A percentile compares a stretch with the other conserved stretches of the same genome.
Conservation (phyloP, 2,888 invertebrate species). For the Venusia cambrica region DNA sequence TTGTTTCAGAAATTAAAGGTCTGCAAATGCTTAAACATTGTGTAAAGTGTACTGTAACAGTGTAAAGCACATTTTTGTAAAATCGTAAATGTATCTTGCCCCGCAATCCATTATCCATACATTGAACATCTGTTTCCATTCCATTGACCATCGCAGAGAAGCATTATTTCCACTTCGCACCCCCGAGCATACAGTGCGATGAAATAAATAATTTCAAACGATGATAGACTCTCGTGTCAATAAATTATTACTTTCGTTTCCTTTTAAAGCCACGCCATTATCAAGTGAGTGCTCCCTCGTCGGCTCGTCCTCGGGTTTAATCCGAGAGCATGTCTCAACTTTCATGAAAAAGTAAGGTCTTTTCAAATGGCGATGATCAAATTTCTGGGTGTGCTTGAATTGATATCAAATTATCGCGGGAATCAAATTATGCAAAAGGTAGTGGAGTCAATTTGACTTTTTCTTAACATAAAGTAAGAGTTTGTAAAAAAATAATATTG, state of each 20-base stretch:
- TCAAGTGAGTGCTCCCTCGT: conserved; percentile 57
- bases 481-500: too few species aligned
- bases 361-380: conserved; percentile 48
- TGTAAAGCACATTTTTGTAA: too few species aligned
- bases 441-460: too few species aligned
- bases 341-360: conserved; percentile 50
- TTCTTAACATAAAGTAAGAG: too few species aligned
- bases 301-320: conserved; percentile 47
- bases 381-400: conserved; percentile 40
- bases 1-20: too few species aligned
- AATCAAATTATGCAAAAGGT: too few species aligned
- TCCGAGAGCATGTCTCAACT: conserved; percentile 52
- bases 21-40: too few species aligned
- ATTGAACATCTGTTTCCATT: conserved; percentile 57
- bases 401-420: conserved; percentile 37
- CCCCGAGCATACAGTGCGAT: conserved; percentile 36
- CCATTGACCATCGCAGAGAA: conserved; percentile 55
- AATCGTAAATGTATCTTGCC: too few species aligned
- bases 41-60: too few species aligned
- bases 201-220: conserved; percentile 57
- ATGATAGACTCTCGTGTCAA: conserved; percentile 64
- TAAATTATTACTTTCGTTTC: conserved; percentile 74
- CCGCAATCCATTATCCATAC: conserved; percentile 55
- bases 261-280: conserved; percentile 69
- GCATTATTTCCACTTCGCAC: conserved; percentile 48